Base-by-base conservation (phyloP, 2,113 vertebrate genomes). In the Chionodraco myersi region DNA sequence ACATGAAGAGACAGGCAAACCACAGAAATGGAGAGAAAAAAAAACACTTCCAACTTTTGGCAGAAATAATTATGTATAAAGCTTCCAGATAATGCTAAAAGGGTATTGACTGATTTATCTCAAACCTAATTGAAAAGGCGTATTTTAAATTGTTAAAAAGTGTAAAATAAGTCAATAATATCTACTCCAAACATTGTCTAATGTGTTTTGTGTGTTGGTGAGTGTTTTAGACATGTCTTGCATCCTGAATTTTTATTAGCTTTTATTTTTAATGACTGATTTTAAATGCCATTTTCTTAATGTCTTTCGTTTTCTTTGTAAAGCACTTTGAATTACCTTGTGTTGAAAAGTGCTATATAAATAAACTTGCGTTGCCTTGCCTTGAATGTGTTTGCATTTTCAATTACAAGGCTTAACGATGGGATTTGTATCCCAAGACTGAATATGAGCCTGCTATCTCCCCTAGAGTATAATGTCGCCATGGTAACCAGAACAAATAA, bases 401-500 rank as follows among this genome's bases (percentile, higher is more conserved):
- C 71, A 86, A 77, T 89, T 77, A 69, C 16, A 44, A 75, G 84
- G 72, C 75, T 71, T 80, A 85, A 85, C 58, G 36, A 77, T 71
- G 30, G 84, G 79, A 88, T 89, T 88, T 91, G 82, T 73, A 91
- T 91, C 73, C 56, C 18, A 34, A 85, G 63, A 73, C 77, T 59
- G 21, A 49, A 80, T 64, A 51, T 49, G 69, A 86, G 75, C 62
- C 77, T n/a, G n/a, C 47, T 63, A 30, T 85, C 84, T 72, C n/a
- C 75, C 80, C 73, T 23, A 8, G 77, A 79, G 70, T 82, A 71
- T 76, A 76, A 83, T 67, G 88, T 93, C 65, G 65, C 92, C 53
- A 89, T 88, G 88, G 92, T 30, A 90, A 93, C 91, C 56, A 51
- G 76, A 72, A 63, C 6, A 89, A 92, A 89, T 77, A 92, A 89